Percentiles rank a stretch among this genome's conserved stretches.
These are phyloP conservation scores for Dolichallabes microphthalmus DNA, from an alignment of 2,113 vertebrate genomes.

Conservation along the genomic window DNA sequence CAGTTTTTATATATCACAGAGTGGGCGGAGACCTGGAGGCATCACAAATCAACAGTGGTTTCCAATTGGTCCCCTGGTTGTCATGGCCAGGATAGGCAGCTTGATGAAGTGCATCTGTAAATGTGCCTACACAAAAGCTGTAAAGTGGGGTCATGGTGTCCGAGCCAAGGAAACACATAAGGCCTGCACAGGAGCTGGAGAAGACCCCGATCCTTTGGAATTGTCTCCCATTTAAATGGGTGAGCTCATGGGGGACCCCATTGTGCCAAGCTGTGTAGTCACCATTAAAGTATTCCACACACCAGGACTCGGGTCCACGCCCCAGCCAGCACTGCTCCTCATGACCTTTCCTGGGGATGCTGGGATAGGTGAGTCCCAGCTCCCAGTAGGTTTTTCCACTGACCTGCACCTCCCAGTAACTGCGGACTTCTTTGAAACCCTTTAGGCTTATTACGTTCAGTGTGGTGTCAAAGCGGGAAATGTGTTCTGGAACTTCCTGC, in stretches of 20 bases:
- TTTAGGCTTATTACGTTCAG: constrained; percentile 79
- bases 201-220: constrained; percentile 76
- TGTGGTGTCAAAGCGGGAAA: constrained; percentile 81
- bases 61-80: constrained; percentile 68
- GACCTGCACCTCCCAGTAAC: constrained; percentile 88
- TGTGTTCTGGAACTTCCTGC: constrained; percentile 72
- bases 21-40: constrained; percentile 49
- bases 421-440: constrained; percentile 73
- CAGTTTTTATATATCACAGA: constrained; percentile 21
- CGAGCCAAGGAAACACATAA: constrained; percentile 77
- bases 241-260: constrained; percentile 62
- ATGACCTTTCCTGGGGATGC: constrained; percentile 76
- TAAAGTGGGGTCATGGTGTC: constrained; percentile 78
- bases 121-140: constrained; percentile 76
- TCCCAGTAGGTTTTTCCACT: constrained; percentile 86
- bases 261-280: constrained; percentile 79
- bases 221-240: constrained; percentile 50
- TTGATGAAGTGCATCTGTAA: constrained; percentile 67
- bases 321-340: constrained; percentile 85
- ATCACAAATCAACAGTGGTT: constrained; percentile 68
- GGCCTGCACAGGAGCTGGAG: constrained; percentile 78
- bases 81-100: constrained; percentile 75
- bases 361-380: constrained; percentile 79
- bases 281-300: constrained; percentile 81
- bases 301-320: constrained; percentile 75